Evolutionary conservation across 2,888 invertebrate genomes (phyloP).

Genomic region (Lapara coniferarum): DNA sequence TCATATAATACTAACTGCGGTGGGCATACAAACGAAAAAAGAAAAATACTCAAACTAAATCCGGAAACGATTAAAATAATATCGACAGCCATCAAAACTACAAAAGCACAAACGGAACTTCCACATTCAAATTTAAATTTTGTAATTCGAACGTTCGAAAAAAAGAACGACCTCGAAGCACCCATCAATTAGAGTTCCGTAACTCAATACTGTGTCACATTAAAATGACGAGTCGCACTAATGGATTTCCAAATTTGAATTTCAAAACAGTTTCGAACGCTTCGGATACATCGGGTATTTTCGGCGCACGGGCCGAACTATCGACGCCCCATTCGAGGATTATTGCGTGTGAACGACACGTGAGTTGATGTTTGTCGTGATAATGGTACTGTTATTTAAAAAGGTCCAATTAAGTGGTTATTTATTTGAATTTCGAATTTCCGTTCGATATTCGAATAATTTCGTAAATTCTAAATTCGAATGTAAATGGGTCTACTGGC

Average conservation of each 20-base stretch:
- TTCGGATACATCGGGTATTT: conserved; percentile 64
- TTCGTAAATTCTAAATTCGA: neutral
- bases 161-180: conserved; percentile 60
- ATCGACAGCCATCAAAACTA: conserved; percentile 34
- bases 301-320: conserved; percentile 23
- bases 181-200: conserved; percentile 76
- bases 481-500: conserved; percentile 1
- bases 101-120: conserved; percentile 52
- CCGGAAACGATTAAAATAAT: conserved; percentile 40
- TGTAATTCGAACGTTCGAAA: conserved; percentile 66
- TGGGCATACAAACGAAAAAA: neutral
- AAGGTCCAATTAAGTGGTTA: conserved; percentile 1
- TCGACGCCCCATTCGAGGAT: conserved; percentile 1
- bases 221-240: conserved; percentile 82
- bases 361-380: conserved; percentile 9
- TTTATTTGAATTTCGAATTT: conserved; percentile 9
- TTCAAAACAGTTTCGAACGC: conserved; percentile 57
- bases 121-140: conserved; percentile 61
- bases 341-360: conserved; percentile 13
- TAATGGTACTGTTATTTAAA: conserved; percentile 11
- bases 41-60: conserved; percentile 29
- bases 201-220: conserved; percentile 83
- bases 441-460: neutral
- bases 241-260: conserved; percentile 82
- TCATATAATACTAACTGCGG: conserved; percentile 16